Evolutionary conservation across 2,888 invertebrate species (phyloP), one percentile per base, ranked within the genome.

Genomic region (Tuta absoluta): DNA sequence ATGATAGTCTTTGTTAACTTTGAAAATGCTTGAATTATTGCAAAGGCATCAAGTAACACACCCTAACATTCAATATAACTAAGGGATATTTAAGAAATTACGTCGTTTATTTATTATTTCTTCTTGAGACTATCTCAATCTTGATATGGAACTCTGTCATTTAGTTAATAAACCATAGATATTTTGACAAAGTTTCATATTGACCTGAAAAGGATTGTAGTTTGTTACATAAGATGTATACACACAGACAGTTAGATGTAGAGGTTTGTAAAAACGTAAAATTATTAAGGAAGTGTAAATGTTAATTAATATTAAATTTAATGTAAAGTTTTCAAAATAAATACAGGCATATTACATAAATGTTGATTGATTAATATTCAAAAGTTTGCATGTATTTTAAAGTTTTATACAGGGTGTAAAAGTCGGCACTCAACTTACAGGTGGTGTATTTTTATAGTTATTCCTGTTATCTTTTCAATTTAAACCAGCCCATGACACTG

Each of bases 271-370:
- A 70, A 70, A 75, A 72, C 68, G 51, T 65, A 68, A 69, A 74
- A 72, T 69, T 71, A 68, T 37, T 72, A 71, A 72, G 69, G 63
- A 69, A 71, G 72, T 75, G 73, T 73, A 73, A 71, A 75, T 75
- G 73, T 75, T 68, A 70, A 72, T 67, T 74, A 73, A 69, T 72
- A 73, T 69, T 66, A 74, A 72, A 76, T 71, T 75, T 69, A 76
- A 71, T 75, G 75, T 75, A 75, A 78, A 76, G 71, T 69, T 75
- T 75, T 78, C 68, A 74, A 73, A 79, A 75, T 75, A 75, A 76
- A 76, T 70, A 69, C 72, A 70, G 71, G 70, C 70, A 72, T 73
- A 76, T 65, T 71, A 59, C 49, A 38, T 28, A 41, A 12, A 48
- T 37, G 49, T n/a, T 49, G 21, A 12, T 63, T 60, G 51, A 41